Percentiles rank a stretch among this genome's conserved stretches.
Conservation (phyloP, 1,140 invertebrate genomes). For the Eupristina koningsbergeri region DNA sequence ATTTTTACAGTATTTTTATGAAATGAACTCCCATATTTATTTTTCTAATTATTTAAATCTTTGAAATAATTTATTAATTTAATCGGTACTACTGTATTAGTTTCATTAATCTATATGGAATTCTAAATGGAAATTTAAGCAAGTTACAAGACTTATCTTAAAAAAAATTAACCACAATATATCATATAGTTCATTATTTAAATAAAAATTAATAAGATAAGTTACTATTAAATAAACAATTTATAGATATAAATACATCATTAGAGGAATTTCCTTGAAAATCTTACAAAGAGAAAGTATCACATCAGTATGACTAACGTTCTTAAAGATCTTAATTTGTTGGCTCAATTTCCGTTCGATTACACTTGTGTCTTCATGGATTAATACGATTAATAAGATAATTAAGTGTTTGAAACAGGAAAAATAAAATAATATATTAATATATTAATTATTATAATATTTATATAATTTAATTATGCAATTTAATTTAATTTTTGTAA, state of each 20-base stretch:
- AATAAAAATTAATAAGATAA: no score
- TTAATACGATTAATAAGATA: conserved; percentile 13
- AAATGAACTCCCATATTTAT: no score
- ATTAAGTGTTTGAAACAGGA: background rate
- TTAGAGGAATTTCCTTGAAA: conserved; percentile 19
- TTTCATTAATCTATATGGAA: no score
- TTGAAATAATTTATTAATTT: no score
- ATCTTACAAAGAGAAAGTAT: conserved; percentile 8
- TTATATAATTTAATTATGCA: background rate
- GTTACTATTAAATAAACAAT: background rate
- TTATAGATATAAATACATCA: background rate
- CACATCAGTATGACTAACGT: conserved; percentile 20
- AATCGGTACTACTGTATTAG: no score
- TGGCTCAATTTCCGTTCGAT: conserved; percentile 36
- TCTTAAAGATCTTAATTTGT: conserved; percentile 20
- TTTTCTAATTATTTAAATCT: no score
- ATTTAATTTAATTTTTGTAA: background rate
- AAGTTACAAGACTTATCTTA: no score
- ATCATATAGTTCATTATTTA: no score
- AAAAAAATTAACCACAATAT: no score
- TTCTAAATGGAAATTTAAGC: no score
- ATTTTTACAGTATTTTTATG: no score
- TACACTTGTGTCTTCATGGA: background rate
- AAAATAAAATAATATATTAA: no score
- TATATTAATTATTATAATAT: background rate